These are phyloP conservation scores for Augochlorella aurata DNA, from an alignment of 2,888 invertebrate genomes.

Conservation along the genomic window DNA sequence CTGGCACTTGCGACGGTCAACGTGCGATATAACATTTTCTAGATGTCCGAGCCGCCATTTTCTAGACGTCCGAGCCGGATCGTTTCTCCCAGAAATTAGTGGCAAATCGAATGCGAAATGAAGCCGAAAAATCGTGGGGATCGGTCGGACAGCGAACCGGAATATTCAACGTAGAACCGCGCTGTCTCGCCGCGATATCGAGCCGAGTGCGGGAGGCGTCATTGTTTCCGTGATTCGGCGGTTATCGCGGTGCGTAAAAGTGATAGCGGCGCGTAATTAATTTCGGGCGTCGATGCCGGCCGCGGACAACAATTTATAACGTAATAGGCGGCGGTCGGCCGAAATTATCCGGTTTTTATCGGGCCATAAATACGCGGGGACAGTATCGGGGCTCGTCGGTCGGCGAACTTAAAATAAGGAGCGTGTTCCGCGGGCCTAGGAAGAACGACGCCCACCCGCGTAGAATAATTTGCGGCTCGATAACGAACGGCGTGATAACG, in stretches of 20 bases:
- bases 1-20: no score
- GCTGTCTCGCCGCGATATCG: neutral
- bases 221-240: slow-evolving; percentile 49
- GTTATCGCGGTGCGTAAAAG: slow-evolving; percentile 54
- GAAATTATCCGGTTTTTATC: slow-evolving; percentile 54
- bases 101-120: no score
- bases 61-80: no score
- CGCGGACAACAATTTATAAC: slow-evolving; percentile 49
- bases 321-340: slow-evolving; percentile 43
- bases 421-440: neutral
- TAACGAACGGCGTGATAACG: slow-evolving; percentile 48
- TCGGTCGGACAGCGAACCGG: neutral
- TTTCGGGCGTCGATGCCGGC: slow-evolving; percentile 41
- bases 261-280: slow-evolving; percentile 52
- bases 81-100: no score
- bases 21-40: no score
- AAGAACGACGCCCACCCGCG: slow-evolving; percentile 13
- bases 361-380: slow-evolving; percentile 48
- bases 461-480: slow-evolving; percentile 50
- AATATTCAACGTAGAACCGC: neutral
- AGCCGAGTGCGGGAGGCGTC: slow-evolving; percentile 19
- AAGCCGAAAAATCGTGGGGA: no score
- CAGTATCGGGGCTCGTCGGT: slow-evolving; percentile 15
- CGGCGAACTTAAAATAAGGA: slow-evolving; percentile 29
- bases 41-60: no score